Conservation (phyloP, 2,888 invertebrate species). For the Tridacna crocea region DNA sequence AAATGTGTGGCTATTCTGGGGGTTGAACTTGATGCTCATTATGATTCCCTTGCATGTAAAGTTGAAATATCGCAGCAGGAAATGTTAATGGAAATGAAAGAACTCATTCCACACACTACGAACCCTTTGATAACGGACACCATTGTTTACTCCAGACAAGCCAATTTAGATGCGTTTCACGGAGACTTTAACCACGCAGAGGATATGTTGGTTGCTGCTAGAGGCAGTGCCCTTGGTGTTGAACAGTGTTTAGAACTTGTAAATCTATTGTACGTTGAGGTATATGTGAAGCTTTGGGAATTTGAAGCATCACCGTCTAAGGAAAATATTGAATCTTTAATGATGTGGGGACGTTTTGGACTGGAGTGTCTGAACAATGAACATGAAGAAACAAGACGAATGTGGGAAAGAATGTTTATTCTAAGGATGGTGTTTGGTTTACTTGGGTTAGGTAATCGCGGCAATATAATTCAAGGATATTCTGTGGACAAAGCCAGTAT, state of each 20-base stretch:
- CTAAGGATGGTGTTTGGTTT: constrained; percentile 64
- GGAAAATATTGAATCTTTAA: constrained; percentile 29
- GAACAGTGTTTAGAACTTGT: constrained; percentile 55
- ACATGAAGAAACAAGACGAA: neutral
- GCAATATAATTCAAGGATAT: constrained; percentile 46
- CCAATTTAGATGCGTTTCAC: constrained; percentile 52
- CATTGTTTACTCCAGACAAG: constrained; percentile 47
- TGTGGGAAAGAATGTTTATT: constrained; percentile 64
- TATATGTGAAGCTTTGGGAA: constrained; percentile 58
- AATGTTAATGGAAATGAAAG: constrained; percentile 49
- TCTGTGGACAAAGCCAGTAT: constrained; percentile 31
- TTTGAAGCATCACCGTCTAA: constrained; percentile 47
- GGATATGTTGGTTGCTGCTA: constrained; percentile 42
- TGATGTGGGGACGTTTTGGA: constrained; percentile 58
- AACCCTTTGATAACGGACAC: constrained; percentile 53
- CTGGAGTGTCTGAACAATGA: constrained; percentile 32
- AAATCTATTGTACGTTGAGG: constrained; percentile 61
- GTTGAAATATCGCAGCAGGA: constrained; percentile 40
- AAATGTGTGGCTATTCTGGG: constrained; percentile 41
- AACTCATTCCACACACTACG: constrained; percentile 30
- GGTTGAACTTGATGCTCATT: constrained; percentile 25
- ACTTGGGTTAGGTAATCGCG: constrained; percentile 62
- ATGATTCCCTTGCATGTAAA: constrained; percentile 28
- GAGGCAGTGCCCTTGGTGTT: constrained; percentile 24
- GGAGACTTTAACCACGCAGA: constrained; percentile 41